A percentile compares a stretch with the other conserved stretches of the same genome.
phyloP scores from a whole-genome alignment of 2,888 invertebrate genomes.

The Torymus texanus region DNA sequence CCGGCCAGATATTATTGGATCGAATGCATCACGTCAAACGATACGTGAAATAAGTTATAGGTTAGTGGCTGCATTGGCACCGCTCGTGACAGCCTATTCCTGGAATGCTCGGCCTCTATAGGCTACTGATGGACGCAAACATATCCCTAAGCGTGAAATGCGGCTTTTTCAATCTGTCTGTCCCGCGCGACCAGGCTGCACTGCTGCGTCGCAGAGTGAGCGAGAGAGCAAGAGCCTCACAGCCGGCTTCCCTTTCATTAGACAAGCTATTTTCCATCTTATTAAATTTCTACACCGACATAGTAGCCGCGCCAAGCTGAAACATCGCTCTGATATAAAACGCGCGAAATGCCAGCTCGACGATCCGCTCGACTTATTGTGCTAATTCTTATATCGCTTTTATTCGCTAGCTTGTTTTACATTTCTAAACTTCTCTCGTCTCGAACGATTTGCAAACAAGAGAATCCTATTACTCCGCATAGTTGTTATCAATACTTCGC shows the following conservation, averaged over 20 bases:
- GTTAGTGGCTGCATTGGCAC: conserved; percentile 76
- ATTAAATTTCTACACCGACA: conserved; percentile 36
- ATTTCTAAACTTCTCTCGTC: no score
- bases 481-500: no score
- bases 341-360: conserved; percentile 5
- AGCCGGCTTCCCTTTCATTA: conserved; percentile 33
- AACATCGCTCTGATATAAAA: conserved; percentile 24
- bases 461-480: no score
- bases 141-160: conserved; percentile 46
- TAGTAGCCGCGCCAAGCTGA: neutral
- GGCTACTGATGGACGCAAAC: conserved; percentile 58
- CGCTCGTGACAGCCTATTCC: conserved; percentile 75
- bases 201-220: neutral
- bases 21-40: conserved; percentile 76
- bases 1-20: conserved; percentile 74
- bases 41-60: conserved; percentile 76
- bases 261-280: conserved; percentile 52
- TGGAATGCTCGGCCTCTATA: conserved; percentile 68
- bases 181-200: no score
- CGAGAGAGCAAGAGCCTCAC: neutral
- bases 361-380: conserved; percentile 31
- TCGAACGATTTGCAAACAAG: no score
- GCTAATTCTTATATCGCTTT: neutral
- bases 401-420: no score
- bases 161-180: conserved; percentile 54